phyloP scores from a whole-genome alignment of 2,888 invertebrate genomes.

The Agrochola litura region DNA sequence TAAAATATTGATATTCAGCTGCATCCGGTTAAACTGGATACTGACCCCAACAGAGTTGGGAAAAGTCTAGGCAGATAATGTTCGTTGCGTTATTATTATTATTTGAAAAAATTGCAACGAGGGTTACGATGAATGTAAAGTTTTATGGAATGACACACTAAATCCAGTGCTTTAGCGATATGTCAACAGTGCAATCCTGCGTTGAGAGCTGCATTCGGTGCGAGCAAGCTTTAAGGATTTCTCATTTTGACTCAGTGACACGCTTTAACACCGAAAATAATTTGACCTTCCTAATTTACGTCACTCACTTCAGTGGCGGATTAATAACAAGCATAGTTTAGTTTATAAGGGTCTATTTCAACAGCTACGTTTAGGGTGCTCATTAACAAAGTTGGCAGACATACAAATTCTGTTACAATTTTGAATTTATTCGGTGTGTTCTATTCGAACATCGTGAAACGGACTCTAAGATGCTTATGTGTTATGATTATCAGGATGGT shows the following conservation, averaged over 20 bases:
- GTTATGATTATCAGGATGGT: not conserved
- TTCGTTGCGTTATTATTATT: not conserved
- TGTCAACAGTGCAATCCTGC: not conserved
- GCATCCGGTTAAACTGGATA: not conserved
- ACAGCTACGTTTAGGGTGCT: not conserved
- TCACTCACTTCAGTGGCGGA: not conserved
- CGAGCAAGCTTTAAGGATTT: conserved; percentile 1
- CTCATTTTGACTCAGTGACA: conserved; percentile 2
- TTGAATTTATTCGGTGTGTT: not conserved
- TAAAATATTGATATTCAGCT: not conserved
- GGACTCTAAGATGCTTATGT: not conserved
- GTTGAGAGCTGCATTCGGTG: conserved; percentile 9
- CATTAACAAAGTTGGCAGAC: not conserved
- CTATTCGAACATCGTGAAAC: no score
- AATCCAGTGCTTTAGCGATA: conserved; percentile 9
- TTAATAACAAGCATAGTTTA: not conserved
- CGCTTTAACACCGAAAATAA: not conserved
- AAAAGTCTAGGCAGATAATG: no score
- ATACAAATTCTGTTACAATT: conserved; percentile 1
- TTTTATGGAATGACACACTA: not conserved
- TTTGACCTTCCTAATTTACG: not conserved
- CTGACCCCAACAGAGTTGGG: no score
- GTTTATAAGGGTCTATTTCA: not conserved
- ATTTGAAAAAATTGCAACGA: not conserved
- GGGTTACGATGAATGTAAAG: not conserved